Percentiles rank a stretch among this genome's conserved stretches.
Conservation (phyloP, 2,797 vertebrate species). For the Capromys pilorides region DNA sequence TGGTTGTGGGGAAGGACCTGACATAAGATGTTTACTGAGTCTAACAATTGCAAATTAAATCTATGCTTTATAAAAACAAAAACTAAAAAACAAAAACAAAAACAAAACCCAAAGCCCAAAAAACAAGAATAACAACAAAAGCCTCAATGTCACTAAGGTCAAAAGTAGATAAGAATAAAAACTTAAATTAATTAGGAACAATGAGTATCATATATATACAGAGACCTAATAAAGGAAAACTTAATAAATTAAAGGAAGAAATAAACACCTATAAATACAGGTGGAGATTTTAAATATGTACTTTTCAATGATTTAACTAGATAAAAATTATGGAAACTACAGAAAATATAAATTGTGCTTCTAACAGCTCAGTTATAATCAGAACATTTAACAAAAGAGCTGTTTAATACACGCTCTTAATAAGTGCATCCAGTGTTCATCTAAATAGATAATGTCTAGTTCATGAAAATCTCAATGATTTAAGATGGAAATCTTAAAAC, state of each 20-base stretch:
- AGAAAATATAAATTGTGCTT: background rate
- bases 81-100: background rate
- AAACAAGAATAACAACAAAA: background rate
- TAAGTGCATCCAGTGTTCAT: background rate
- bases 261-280: background rate
- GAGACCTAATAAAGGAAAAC: background rate
- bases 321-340: background rate
- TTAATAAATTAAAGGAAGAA: background rate
- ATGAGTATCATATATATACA: background rate
- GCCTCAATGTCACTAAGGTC: background rate
- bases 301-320: background rate
- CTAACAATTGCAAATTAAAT: slow-evolving; percentile 73
- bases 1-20: background rate
- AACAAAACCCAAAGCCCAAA: background rate
- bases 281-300: background rate
- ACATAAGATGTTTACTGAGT: slow-evolving; percentile 61
- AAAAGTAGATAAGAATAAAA: background rate
- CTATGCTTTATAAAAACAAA: slow-evolving; percentile 81
- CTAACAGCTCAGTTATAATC: background rate
- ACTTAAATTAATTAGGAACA: background rate
- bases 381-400: background rate
- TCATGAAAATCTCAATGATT: background rate
- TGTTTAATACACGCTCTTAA: background rate
- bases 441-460: background rate
- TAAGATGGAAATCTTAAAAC: background rate